Evolutionary conservation across 2,113 vertebrate species (phyloP), one percentile per base, ranked within the genome.

Genomic region (Oophaga pumilio): DNA sequence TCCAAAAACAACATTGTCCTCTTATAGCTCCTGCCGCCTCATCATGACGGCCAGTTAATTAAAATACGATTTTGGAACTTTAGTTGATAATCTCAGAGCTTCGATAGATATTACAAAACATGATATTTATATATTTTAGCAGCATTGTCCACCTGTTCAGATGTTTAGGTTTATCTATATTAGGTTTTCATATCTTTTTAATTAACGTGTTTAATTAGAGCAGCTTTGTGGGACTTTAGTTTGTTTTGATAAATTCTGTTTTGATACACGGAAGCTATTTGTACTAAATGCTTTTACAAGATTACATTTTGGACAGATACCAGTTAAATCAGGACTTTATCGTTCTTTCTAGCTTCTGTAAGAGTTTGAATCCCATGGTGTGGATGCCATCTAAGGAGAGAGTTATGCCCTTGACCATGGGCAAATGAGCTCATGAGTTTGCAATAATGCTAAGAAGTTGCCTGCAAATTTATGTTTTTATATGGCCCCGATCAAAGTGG

Each of bases 221-320:
- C 89, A 90, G 57, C 6, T 68, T 91, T 91, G 50, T 80, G 82
- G 71, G 69, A 14, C 77, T 66, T 26, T 86, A 33, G 12, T 8
- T 74, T 90, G 12, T 10, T 74, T 90, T 87, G 26, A 33, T 89
- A 53, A 87, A 57, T 10, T 8, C 79, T 71, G 89, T 79, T 78
- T 89, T 90, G 88, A 86, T 43, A 59, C 86, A 56, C 89, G 89
- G 88, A 85, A 53, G 62, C 89, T 2, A 90, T 90, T 90, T 1
- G 82, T 91, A 91, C 82, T 91, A 94, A 93, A 93, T 93, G 89
- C 89, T 89, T 90, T 87, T 80, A 93, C 93, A 91, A 89, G 91
- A 43, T 82, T 74, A 73, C 20, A 90, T 90, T 93, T 91, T 91
- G 82, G 20, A 90, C 90, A 94, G 92, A 93, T 90, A 90, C 94